Conservation (phyloP, 2,888 invertebrate species). For the Sarcophaga rosellei region DNA sequence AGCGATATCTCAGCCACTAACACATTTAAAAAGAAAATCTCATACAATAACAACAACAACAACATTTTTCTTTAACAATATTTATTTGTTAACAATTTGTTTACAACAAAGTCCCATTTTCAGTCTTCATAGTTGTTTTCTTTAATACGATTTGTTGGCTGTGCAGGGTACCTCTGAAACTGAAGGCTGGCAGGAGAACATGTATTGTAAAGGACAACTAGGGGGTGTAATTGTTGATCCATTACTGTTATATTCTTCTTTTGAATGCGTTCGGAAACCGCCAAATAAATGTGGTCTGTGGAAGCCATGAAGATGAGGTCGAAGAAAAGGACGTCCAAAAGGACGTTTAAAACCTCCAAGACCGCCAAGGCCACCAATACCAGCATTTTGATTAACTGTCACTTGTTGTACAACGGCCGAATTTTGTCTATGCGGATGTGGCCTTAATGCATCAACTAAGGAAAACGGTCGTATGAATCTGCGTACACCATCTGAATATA, state of each 20-base stretch:
- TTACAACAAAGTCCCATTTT: too few relatives aligned
- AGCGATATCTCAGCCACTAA: too few relatives aligned
- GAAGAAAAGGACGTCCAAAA: not conserved
- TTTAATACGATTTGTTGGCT: slow-evolving; percentile 3
- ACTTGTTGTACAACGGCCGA: slow-evolving; percentile 24
- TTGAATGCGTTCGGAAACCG: slow-evolving; percentile 2
- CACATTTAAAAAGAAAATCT: too few relatives aligned
- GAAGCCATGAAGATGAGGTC: not conserved
- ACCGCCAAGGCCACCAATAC: slow-evolving; percentile 2
- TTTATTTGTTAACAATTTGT: too few relatives aligned
- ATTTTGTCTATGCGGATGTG: not conserved
- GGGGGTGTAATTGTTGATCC: not conserved
- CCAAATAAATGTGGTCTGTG: slow-evolving; percentile 23
- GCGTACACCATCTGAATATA: slow-evolving; percentile 23
- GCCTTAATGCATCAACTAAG: not conserved
- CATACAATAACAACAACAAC: too few relatives aligned
- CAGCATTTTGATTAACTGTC: slow-evolving; percentile 35
- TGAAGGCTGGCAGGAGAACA: slow-evolving; percentile 30
- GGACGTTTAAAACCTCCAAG: not conserved
- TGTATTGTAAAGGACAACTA: slow-evolving; percentile 12
- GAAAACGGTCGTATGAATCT: slow-evolving; percentile 13
- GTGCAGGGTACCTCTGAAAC: slow-evolving; percentile 9
- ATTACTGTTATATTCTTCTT: not conserved
- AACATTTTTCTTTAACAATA: too few relatives aligned
- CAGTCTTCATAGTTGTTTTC: too few relatives aligned